phyloP scores from a whole-genome alignment of 2,113 vertebrate species.

The Pitta sordida region DNA sequence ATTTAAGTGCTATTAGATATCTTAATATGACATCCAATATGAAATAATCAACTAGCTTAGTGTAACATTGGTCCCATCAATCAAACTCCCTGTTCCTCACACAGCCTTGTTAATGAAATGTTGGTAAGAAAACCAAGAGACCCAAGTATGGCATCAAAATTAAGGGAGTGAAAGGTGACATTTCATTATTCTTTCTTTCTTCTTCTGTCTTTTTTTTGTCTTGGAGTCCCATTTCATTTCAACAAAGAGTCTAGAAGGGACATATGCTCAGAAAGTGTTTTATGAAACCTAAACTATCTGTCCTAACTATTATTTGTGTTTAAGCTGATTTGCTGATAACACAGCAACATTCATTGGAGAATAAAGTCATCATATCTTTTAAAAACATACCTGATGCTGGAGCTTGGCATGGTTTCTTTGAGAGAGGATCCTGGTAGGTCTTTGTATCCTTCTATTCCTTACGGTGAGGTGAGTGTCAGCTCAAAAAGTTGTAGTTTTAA shows the following conservation, averaged over 20 bases:
- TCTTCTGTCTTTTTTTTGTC: background rate
- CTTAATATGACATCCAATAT: conserved; percentile 50
- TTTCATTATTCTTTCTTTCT: background rate
- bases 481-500: background rate
- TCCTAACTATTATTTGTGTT: background rate
- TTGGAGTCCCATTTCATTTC: background rate
- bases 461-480: background rate
- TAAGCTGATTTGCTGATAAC: background rate
- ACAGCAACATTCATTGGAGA: background rate
- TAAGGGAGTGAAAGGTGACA: conserved; percentile 3
- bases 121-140: conserved; percentile 13
- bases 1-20: conserved; percentile 55
- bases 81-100: conserved; percentile 32
- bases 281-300: background rate
- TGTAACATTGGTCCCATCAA: conserved; percentile 23
- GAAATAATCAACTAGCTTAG: conserved; percentile 58
- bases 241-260: background rate
- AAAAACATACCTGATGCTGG: background rate
- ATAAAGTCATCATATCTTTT: background rate
- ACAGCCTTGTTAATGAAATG: conserved; percentile 32
- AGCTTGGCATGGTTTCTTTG: background rate
- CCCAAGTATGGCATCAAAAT: background rate
- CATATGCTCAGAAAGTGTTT: background rate
- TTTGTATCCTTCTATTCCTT: background rate
- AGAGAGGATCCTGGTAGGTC: background rate